phyloP scores from a whole-genome alignment of 2,113 vertebrate species.

The Pterocles burchelli region DNA sequence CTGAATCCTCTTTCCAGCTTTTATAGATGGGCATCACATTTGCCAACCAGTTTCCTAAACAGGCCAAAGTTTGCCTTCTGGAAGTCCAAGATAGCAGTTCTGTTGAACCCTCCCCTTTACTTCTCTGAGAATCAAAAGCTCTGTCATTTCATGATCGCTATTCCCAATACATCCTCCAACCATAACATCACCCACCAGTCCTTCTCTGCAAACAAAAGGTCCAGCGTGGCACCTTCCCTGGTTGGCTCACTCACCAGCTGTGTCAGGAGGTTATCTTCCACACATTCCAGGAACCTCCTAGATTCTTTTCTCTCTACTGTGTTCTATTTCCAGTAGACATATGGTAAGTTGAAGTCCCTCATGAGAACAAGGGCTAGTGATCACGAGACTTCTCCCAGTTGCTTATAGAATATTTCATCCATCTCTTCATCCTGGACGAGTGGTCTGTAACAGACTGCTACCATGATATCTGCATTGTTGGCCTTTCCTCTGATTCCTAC shows the following conservation, averaged over 20 bases:
- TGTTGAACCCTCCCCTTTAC: background rate
- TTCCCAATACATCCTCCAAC: too few species aligned
- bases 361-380: too few species aligned
- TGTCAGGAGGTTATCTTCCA: background rate
- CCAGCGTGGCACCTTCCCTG: fast-evolving
- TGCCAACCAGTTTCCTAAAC: background rate
- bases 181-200: background rate
- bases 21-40: background rate
- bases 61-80: background rate
- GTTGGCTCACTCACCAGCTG: background rate
- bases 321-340: too few species aligned
- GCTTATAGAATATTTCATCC: too few species aligned
- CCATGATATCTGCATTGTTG: too few species aligned
- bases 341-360: too few species aligned
- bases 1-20: background rate
- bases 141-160: background rate
- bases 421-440: too few species aligned
- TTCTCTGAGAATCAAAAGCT: background rate
- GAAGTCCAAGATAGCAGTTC: background rate
- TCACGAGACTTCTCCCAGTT: too few species aligned
- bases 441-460: too few species aligned
- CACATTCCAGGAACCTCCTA: background rate
- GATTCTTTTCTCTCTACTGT: background rate
- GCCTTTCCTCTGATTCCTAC: too few species aligned
- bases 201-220: background rate